phyloP scores from a whole-genome alignment of 2,113 vertebrate genomes.

The Sander vitreus region DNA sequence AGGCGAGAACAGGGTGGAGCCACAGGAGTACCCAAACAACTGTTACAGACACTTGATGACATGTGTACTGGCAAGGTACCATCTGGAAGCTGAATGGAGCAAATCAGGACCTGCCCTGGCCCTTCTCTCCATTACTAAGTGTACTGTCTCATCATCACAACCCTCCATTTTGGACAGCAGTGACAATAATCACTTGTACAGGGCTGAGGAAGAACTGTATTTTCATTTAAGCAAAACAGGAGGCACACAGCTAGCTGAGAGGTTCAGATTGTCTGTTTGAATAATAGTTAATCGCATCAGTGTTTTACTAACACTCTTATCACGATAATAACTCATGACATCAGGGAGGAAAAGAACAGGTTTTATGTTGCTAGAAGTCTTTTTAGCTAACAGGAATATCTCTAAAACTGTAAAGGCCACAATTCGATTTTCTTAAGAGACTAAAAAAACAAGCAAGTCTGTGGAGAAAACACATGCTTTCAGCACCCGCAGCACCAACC shows the following conservation, averaged over 20 bases:
- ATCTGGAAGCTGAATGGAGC: slow-evolving; percentile 79
- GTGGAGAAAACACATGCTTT: slow-evolving; percentile 42
- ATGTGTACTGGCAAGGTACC: slow-evolving; percentile 76
- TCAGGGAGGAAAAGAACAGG: neutral
- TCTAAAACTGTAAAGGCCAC: neutral
- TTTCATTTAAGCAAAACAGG: slow-evolving; percentile 63
- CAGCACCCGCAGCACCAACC: slow-evolving; percentile 12
- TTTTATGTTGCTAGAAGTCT: neutral
- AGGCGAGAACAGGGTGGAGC: slow-evolving; percentile 79
- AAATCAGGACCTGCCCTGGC: slow-evolving; percentile 76
- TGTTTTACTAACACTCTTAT: slow-evolving; percentile 2
- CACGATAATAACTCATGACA: slow-evolving; percentile 5
- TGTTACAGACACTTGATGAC: slow-evolving; percentile 78
- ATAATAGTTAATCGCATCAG: neutral
- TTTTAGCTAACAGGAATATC: neutral
- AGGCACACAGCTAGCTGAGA: slow-evolving; percentile 48
- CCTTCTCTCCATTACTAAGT: slow-evolving; percentile 53
- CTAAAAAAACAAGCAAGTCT: slow-evolving; percentile 39
- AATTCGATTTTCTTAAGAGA: neutral
- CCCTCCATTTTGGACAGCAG: slow-evolving; percentile 72
- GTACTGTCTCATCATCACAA: slow-evolving; percentile 65
- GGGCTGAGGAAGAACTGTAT: slow-evolving; percentile 49
- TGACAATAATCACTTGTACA: slow-evolving; percentile 74
- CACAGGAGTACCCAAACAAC: slow-evolving; percentile 74
- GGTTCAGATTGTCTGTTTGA: slow-evolving; percentile 47